Evolutionary conservation across 1,140 invertebrate genomes (phyloP), one percentile per base, ranked within the genome.

Genomic region (Nasonia vitripennis): DNA sequence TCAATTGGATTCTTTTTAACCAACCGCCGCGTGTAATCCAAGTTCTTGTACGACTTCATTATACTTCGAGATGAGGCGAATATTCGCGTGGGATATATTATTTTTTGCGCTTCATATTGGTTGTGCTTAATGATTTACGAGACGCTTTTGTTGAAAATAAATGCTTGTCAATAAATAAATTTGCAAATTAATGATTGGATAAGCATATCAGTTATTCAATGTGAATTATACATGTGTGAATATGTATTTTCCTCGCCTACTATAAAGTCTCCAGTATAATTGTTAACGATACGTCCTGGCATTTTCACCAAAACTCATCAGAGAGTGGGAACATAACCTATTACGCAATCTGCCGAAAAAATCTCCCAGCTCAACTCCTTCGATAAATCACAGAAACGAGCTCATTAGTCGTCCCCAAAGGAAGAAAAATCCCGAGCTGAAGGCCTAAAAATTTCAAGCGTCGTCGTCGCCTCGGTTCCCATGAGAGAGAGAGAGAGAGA

Each of bases 1-100:
- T 45, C 73, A 41, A 75, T 75, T 45, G 14, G 37, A 41, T 41
- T 75, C 73, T 75, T 75, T 75, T 75, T 75, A 37, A 37, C 34
- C 17, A 0, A 75, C 12, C 73, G 12, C 55, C 2, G 17, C 27
- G n/a, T 75, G 31, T 75, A 75, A 75, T 75, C 73, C 45, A 75
- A 75, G 11, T 75, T 75, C 73, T 75, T 75, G 34, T 41, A 20
- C 12, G 17, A 20, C 73, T 75, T 75, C 37, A 75, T 75, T 75
- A 75, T 31, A 45, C 14, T 75, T 75, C 20, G 6, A 3, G 12
- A 1, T n/a, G 27, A 75, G 17, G 34, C 73, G 9, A 75, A 75
- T 45, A 45, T 55, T 55, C 51, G 12, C 51, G 51, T 55, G 12
- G 12, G 14, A 17, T 14, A 45, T 45, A 45, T 45, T 45, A 45